A percentile compares a stretch with the other conserved stretches of the same genome.
These are phyloP conservation scores for Cyprinodon variegatus DNA, from an alignment of 2,113 vertebrate species.

Conservation along the genomic window DNA sequence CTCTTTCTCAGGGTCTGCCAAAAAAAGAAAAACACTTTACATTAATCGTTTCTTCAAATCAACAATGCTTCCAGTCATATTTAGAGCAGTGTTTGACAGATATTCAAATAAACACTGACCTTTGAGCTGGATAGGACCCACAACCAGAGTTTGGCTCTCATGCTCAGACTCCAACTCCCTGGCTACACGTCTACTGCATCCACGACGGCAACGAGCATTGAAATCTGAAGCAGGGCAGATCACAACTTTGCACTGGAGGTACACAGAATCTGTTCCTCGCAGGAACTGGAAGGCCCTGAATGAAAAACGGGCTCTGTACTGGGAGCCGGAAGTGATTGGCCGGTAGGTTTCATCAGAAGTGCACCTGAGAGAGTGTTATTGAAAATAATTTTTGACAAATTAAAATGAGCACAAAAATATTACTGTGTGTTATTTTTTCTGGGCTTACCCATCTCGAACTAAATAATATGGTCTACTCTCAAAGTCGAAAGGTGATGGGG, in stretches of 20 bases:
- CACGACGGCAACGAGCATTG: conserved; percentile 79
- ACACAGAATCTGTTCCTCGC: conserved; percentile 66
- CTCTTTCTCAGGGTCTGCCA: conserved; percentile 49
- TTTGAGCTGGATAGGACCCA: conserved; percentile 83
- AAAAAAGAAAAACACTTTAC: conserved; percentile 5
- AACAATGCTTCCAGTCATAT: background rate
- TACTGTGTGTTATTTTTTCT: background rate
- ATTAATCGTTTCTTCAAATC: background rate
- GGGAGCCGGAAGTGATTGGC: conserved; percentile 50
- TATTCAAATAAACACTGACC: conserved; percentile 43
- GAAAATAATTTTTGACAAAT: background rate
- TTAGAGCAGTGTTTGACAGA: background rate
- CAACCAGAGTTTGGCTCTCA: conserved; percentile 73
- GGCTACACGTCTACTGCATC: conserved; percentile 75
- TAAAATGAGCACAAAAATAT: background rate
- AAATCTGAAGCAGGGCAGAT: conserved; percentile 73
- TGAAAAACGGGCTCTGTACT: conserved; percentile 75
- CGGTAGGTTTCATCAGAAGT: conserved; percentile 74
- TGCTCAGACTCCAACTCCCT: conserved; percentile 70
- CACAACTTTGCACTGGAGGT: conserved; percentile 83
- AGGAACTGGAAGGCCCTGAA: conserved; percentile 87
- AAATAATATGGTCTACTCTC: conserved; percentile 75
- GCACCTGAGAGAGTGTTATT: conserved; percentile 77
- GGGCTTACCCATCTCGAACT: conserved; percentile 83
- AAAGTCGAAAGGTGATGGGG: conserved; percentile 77